Percentiles rank a stretch among this genome's conserved stretches.
phyloP scores from a whole-genome alignment of 1,140 invertebrate genomes.

The Drosophila pseudoananassae region DNA sequence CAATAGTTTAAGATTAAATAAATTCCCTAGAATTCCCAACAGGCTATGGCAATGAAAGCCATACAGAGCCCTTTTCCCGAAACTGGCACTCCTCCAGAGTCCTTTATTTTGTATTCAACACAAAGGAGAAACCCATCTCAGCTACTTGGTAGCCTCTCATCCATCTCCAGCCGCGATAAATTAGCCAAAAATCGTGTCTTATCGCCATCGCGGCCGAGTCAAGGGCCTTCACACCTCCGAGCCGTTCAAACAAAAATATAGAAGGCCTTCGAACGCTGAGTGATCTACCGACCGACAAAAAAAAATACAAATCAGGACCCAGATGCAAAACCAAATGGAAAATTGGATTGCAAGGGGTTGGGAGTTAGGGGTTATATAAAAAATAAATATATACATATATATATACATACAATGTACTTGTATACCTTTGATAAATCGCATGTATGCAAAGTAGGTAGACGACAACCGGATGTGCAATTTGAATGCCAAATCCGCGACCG shows the following conservation, averaged over 20 bases:
- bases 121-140: not conserved
- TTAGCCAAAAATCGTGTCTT: slow-evolving; percentile 47
- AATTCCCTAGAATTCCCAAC: not conserved
- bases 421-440: slow-evolving; percentile 6
- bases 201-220: slow-evolving; percentile 44
- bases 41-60: not conserved
- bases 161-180: slow-evolving; percentile 31
- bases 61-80: not conserved
- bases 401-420: too few species aligned
- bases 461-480: slow-evolving; percentile 63
- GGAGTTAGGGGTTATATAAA: slow-evolving; percentile 17
- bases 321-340: slow-evolving; percentile 63
- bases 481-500: slow-evolving; percentile 23
- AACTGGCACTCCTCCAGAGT: not conserved
- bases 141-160: not conserved
- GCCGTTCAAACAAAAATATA: slow-evolving; percentile 7
- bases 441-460: slow-evolving; percentile 52
- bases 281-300: not conserved
- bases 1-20: too few species aligned
- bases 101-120: not conserved
- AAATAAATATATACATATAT: slow-evolving; percentile 10
- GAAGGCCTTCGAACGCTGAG: not conserved
- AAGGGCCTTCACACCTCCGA: slow-evolving; percentile 53
- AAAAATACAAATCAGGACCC: slow-evolving; percentile 5
- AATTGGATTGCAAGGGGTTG: slow-evolving; percentile 56